Conservation (phyloP, 2,888 invertebrate genomes). For the Pammene aurita region DNA sequence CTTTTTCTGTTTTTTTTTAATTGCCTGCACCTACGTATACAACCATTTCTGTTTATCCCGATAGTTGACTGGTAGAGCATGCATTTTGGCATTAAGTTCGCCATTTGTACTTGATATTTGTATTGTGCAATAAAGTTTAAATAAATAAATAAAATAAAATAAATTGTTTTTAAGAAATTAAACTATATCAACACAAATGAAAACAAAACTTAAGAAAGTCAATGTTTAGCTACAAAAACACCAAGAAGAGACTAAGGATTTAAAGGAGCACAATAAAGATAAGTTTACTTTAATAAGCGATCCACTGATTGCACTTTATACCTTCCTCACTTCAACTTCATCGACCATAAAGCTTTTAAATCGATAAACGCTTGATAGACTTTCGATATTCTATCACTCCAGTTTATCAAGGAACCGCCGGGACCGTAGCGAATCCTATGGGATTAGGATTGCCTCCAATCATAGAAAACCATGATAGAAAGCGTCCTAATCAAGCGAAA, state of each 20-base stretch:
- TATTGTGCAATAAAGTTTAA: no score
- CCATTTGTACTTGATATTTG: no score
- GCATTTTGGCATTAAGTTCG: no score
- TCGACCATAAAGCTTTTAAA: slow-evolving; percentile 1
- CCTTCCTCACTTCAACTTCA: not conserved
- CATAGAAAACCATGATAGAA: not conserved
- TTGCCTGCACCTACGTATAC: no score
- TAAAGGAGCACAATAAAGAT: not conserved
- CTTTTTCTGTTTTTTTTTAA: no score
- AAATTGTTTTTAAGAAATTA: no score
- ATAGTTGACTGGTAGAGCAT: no score
- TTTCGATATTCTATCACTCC: slow-evolving; percentile 20
- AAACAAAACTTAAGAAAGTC: no score
- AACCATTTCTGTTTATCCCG: no score
- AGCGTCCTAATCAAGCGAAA: slow-evolving; percentile 1
- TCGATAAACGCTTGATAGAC: slow-evolving; percentile 10
- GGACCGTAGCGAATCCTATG: slow-evolving; percentile 29
- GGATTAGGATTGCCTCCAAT: slow-evolving; percentile 39
- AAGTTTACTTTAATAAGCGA: not conserved
- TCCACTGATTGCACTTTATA: not conserved
- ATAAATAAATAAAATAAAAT: no score
- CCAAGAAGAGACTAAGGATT: not conserved
- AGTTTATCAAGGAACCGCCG: slow-evolving; percentile 23
- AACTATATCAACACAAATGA: no score
- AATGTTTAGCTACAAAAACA: no score